Conservation (phyloP, 2,888 invertebrate species). For the Heliconius aoede region DNA sequence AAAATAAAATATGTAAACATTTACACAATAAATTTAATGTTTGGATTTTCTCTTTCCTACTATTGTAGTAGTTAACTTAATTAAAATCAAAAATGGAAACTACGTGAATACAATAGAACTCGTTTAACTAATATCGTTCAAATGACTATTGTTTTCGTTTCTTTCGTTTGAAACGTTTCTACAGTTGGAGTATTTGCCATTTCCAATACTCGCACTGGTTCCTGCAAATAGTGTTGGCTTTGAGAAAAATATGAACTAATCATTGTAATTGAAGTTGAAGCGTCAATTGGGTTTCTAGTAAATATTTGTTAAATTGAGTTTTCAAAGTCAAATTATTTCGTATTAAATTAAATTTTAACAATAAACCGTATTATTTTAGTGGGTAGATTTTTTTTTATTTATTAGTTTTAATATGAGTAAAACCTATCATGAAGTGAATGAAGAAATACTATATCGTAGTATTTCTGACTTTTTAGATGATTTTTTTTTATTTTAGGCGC, state of each 20-base stretch:
- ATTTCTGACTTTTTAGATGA: too few species aligned
- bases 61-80: constrained; percentile 1
- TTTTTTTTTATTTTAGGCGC: too few species aligned
- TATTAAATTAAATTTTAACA: neutral
- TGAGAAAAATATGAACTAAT: constrained; percentile 29
- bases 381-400: neutral
- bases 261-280: constrained; percentile 28
- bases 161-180: constrained; percentile 30
- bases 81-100: constrained; percentile 4
- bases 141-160: constrained; percentile 32
- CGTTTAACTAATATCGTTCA: constrained; percentile 20
- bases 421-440: neutral
- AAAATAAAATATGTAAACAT: too few species aligned
- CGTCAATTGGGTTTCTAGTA: constrained; percentile 17
- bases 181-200: constrained; percentile 25
- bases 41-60: neutral
- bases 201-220: constrained; percentile 31
- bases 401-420: neutral
- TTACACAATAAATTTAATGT: too few species aligned
- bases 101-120: constrained; percentile 5
- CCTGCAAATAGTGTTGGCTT: constrained; percentile 26
- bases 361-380: neutral
- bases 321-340: neutral
- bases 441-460: too few species aligned
- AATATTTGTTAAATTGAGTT: constrained; percentile 13